Evolutionary conservation across 2,888 invertebrate genomes (phyloP).

Genomic region (Drosophila imparisetae): DNA sequence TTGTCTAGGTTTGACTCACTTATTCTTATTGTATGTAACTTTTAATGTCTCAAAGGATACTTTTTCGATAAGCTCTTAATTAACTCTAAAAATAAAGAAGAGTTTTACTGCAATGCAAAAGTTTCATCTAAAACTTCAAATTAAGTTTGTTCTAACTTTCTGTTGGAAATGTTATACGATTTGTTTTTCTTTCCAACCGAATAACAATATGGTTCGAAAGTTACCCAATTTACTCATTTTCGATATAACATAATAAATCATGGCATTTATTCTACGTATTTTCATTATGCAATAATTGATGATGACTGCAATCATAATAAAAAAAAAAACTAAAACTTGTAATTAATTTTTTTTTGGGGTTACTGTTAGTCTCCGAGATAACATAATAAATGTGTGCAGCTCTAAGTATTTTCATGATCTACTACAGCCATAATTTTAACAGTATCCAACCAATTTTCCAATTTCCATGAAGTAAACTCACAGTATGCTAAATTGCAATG

Average conservation of each 20-base stretch:
- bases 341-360: constrained; percentile 10
- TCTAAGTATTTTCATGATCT: background rate
- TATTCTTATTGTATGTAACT: background rate
- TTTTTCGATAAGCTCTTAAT: constrained; percentile 1
- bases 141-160: background rate
- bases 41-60: background rate
- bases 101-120: background rate
- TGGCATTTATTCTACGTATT: background rate
- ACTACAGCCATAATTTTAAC: background rate
- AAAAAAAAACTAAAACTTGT: constrained; percentile 4
- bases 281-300: background rate
- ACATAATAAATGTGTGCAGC: too few relatives aligned
- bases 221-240: background rate
- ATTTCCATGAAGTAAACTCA: background rate
- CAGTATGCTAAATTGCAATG: background rate
- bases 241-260: background rate
- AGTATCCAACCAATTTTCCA: too few relatives aligned
- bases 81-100: background rate
- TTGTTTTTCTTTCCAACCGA: background rate
- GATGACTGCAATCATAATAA: background rate
- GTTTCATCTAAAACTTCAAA: constrained; percentile 11
- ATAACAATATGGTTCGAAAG: background rate
- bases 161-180: background rate
- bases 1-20: constrained; percentile 1
- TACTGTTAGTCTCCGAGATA: too few relatives aligned